Evolutionary conservation across 2,888 invertebrate species (phyloP), one percentile per base, ranked within the genome.

Genomic region (Rugalucina vietnamica): DNA sequence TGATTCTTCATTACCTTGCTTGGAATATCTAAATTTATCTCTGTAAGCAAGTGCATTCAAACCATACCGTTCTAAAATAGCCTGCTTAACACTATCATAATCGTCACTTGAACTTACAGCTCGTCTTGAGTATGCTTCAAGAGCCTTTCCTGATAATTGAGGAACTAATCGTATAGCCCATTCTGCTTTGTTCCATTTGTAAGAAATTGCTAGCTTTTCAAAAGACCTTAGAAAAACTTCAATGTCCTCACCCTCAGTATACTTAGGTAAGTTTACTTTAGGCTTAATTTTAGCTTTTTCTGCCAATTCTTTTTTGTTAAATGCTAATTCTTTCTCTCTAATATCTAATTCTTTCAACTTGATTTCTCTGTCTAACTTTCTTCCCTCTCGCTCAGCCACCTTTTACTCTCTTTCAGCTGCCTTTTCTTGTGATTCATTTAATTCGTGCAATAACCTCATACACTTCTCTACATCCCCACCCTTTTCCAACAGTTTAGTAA

Each of bases 211-310:
- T 21, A 60, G n/a, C 50, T n/a, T 14, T n/a, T 71, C 71, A 71
- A 71, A 71, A 36, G 71, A 71, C 21, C n/a, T 71, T 10, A 71
- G 36, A 36, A 71, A 71, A n/a, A 71, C 71, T 71, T 71, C 71
- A 39, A 71, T 39, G 36, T 71, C 71, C 5, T 71, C 37, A 3
- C 71, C 71, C 29, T 71, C 71, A 24, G 2, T 39, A 37, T 36
- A 71, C 37, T 39, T 71, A 36, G 71, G 71, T n/a, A 71, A 39
- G 8, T 8, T 71, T 39, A 71, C 71, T 27, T 71, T 71, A 5
- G 71, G 71, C 37, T 37, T 71, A 36, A 36, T n/a, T 36, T 39
- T 71, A 12, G 37, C 3, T 21, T 10, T 71, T 39, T 71, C 39
- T 36, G 36, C 8, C 12, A 36, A 36, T 8, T 36, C 37, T n/a